A percentile compares a stretch with the other conserved stretches of the same genome.
Conservation (phyloP, 1,140 invertebrate genomes). For the Penaeus japonicus region DNA sequence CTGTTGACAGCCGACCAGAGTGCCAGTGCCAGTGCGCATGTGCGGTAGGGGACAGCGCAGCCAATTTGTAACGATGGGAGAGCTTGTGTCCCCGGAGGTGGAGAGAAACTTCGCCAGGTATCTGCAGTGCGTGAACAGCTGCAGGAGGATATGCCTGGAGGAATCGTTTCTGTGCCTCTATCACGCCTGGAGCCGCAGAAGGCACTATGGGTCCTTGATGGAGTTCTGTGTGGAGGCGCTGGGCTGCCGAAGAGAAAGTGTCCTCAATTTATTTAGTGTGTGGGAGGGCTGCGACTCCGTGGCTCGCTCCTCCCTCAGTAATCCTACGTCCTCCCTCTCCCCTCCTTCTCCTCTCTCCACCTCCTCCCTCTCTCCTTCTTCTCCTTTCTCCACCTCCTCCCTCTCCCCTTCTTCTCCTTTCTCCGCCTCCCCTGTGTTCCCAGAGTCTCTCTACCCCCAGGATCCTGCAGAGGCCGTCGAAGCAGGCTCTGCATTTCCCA, state of each 20-base stretch:
- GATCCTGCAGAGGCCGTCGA: too few relatives aligned
- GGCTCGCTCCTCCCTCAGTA: too few relatives aligned
- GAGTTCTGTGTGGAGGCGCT: conserved; percentile 30
- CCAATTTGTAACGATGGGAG: neutral
- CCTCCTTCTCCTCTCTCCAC: neutral
- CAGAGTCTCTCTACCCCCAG: too few relatives aligned
- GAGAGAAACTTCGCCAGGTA: conserved; percentile 14
- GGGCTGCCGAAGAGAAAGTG: conserved; percentile 14
- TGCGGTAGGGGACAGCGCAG: neutral
- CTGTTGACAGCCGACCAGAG: too few relatives aligned
- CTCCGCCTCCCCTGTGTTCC: neutral
- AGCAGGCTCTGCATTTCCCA: too few relatives aligned
- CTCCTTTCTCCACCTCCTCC: neutral
- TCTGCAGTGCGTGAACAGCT: neutral
- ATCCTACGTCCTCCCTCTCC: too few relatives aligned
- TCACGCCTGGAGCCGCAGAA: conserved; percentile 13
- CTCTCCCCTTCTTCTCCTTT: neutral
- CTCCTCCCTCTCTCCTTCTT: neutral
- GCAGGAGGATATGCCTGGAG: conserved; percentile 17
- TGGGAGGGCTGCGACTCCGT: too few relatives aligned
- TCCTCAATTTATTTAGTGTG: neutral
- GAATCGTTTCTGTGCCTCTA: conserved; percentile 17
- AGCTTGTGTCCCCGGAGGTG: neutral
- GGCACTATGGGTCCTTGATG: conserved; percentile 2
- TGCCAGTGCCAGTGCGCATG: too few relatives aligned